phyloP scores from a whole-genome alignment of 1,140 invertebrate genomes.

The Zeugodacus cucurbitae region DNA sequence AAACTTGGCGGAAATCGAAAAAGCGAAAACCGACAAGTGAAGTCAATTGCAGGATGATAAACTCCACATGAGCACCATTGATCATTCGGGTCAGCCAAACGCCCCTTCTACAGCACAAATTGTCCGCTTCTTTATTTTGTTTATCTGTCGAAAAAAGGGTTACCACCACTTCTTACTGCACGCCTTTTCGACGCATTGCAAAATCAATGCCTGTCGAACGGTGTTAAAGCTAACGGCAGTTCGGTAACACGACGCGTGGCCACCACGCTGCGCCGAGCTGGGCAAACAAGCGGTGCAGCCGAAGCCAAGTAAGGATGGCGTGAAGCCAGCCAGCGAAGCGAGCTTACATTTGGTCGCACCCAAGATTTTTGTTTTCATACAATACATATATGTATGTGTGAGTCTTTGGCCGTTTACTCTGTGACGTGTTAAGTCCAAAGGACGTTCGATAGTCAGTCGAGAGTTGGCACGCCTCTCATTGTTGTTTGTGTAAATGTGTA shows the following conservation, averaged over 20 bases:
- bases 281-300: background rate
- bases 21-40: background rate
- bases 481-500: background rate
- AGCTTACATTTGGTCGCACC: slow-evolving; percentile 1
- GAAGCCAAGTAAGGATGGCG: background rate
- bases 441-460: background rate
- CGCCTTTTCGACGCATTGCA: too few species aligned
- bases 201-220: slow-evolving; percentile 20
- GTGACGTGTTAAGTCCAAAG: background rate
- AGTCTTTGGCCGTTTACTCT: background rate
- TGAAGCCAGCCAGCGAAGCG: background rate
- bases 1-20: background rate
- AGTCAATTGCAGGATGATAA: slow-evolving; percentile 37
- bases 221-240: background rate
- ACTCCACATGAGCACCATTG: slow-evolving; percentile 29
- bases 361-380: too few species aligned
- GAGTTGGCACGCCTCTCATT: background rate
- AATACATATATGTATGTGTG: background rate
- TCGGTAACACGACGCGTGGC: background rate
- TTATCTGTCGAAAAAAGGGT: background rate
- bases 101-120: background rate
- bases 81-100: background rate
- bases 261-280: background rate
- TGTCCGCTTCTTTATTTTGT: background rate
- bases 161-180: background rate